phyloP scores from a whole-genome alignment of 2,797 vertebrate genomes.

The Podargus strigoides region DNA sequence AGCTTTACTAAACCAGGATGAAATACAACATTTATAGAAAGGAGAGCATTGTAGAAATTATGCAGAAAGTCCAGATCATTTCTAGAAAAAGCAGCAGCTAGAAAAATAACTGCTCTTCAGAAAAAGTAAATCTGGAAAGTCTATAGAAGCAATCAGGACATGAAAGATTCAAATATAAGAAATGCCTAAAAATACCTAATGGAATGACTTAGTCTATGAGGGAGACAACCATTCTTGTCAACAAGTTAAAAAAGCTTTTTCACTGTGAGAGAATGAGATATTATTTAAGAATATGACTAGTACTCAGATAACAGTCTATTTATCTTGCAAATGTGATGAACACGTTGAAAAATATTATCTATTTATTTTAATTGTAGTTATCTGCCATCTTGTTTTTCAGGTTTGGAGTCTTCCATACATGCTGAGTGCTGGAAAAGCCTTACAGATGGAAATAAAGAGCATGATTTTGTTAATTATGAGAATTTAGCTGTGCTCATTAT shows the following conservation, averaged over 20 bases:
- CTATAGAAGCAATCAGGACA: not conserved
- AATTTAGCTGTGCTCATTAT: not conserved
- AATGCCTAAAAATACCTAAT: not conserved
- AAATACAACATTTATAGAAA: not conserved
- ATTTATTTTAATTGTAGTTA: not conserved
- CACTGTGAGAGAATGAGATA: not conserved
- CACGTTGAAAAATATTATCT: not conserved
- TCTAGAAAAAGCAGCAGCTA: not conserved
- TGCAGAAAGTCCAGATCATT: not conserved
- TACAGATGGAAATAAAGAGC: not conserved
- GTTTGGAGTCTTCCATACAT: not conserved
- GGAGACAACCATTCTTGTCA: not conserved
- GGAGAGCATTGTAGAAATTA: not conserved
- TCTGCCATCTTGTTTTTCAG: constrained; percentile 28
- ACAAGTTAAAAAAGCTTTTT: not conserved
- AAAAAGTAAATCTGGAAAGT: not conserved
- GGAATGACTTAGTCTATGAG: not conserved
- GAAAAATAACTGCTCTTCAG: not conserved
- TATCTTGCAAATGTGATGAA: constrained; percentile 22
- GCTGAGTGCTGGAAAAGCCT: not conserved
- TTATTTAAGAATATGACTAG: not conserved
- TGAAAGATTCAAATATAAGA: not conserved
- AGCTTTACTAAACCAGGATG: not conserved
- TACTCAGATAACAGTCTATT: not conserved
- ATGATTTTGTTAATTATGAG: not conserved